Conservation (phyloP, 2,888 invertebrate species). For the Caenorhabditis sp. region DNA sequence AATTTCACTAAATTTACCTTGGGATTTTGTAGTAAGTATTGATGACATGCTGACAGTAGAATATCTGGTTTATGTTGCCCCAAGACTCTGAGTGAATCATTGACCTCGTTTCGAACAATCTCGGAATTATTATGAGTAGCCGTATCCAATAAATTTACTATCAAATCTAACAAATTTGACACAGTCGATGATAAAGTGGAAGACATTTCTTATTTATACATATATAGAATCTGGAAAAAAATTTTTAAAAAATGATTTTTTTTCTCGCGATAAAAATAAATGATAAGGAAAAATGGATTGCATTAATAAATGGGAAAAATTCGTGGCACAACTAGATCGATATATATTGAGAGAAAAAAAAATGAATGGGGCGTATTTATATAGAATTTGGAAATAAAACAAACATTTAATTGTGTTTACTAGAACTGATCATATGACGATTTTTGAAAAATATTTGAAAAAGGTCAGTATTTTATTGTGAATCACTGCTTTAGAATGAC, state of each 20-base stretch:
- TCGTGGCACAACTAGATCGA: too few relatives aligned
- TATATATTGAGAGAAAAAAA: too few relatives aligned
- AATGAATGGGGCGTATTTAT: too few relatives aligned
- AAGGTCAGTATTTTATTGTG: too few relatives aligned
- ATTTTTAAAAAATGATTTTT: not conserved
- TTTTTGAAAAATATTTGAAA: too few relatives aligned
- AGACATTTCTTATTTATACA: not conserved
- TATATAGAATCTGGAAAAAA: not conserved
- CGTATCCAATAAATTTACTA: constrained; percentile 62
- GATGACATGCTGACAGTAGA: constrained; percentile 66
- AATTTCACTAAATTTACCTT: constrained; percentile 39
- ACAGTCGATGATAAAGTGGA: not conserved
- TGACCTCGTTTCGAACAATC: constrained; percentile 54
- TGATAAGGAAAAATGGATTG: too few relatives aligned
- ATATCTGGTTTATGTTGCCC: constrained; percentile 65
- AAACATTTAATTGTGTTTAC: too few relatives aligned
- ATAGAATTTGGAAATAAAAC: too few relatives aligned
- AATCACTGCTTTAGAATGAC: too few relatives aligned
- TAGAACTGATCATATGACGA: too few relatives aligned
- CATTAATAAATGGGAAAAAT: too few relatives aligned
- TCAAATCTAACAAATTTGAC: constrained; percentile 56
- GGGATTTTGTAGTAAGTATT: constrained; percentile 67
- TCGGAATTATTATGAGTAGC: constrained; percentile 53
- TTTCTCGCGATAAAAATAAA: too few relatives aligned
- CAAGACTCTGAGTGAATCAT: constrained; percentile 60